Evolutionary conservation across 2,888 invertebrate genomes (phyloP).

Genomic region (Acleris holmiana): DNA sequence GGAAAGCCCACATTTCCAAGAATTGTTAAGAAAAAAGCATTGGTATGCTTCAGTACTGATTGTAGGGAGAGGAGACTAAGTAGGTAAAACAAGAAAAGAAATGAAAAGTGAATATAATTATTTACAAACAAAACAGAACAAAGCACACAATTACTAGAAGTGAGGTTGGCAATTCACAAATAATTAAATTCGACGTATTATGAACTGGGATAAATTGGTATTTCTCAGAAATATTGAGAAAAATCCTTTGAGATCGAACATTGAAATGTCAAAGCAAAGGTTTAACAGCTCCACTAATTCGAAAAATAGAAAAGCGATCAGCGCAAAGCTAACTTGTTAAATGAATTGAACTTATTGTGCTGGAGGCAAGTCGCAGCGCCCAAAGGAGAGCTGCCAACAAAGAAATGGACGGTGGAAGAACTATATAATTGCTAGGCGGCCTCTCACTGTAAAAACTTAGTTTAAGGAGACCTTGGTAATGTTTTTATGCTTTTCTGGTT

Average conservation of each 20-base stretch:
- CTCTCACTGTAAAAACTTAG: no score
- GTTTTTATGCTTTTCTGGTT: no score
- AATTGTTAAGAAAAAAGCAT: no score
- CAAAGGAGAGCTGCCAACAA: no score
- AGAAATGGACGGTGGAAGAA: no score
- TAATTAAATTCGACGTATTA: conserved; percentile 5
- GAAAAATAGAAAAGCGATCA: conserved; percentile 25
- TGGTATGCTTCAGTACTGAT: no score
- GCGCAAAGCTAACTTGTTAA: conserved; percentile 25
- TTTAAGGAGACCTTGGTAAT: no score
- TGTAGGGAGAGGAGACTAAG: neutral
- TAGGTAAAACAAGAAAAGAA: conserved; percentile 3
- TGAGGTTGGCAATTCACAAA: neutral
- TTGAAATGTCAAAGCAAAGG: conserved; percentile 26
- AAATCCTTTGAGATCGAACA: conserved; percentile 18
- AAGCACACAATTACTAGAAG: conserved; percentile 12
- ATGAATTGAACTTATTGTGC: conserved; percentile 19
- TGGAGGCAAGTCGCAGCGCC: no score
- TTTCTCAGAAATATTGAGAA: conserved; percentile 4
- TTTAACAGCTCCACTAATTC: conserved; percentile 20
- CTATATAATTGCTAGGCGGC: no score
- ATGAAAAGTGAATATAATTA: conserved; percentile 7
- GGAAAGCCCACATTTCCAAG: no score
- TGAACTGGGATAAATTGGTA: neutral
- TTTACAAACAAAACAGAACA: conserved; percentile 3